A percentile compares a stretch with the other conserved stretches of the same genome.
Evolutionary conservation across 2,797 vertebrate species (phyloP).

Genomic region (Apogon talboti): DNA sequence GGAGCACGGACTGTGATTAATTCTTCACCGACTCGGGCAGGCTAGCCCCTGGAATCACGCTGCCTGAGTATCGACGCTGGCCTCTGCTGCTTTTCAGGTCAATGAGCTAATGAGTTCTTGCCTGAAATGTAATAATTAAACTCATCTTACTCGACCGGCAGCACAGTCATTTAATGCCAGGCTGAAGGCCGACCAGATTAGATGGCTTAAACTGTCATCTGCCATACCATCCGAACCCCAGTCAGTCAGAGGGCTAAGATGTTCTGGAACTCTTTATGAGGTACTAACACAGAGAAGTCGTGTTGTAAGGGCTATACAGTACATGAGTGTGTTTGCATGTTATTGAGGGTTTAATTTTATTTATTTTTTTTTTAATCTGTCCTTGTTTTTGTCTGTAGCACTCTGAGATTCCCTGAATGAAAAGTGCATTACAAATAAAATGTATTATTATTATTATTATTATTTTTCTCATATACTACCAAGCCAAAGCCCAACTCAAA

Average conservation of each 20-base stretch:
- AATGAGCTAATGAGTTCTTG: conserved; percentile 68
- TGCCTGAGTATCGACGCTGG: conserved; percentile 46
- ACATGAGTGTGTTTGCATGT: conserved; percentile 1
- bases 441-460: too few relatives aligned
- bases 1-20: conserved; percentile 50
- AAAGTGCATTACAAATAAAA: too few relatives aligned
- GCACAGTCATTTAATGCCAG: conserved; percentile 41
- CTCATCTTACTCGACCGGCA: conserved; percentile 45
- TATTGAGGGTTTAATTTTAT: not conserved
- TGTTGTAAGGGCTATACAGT: not conserved
- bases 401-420: too few relatives aligned
- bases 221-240: conserved; percentile 1
- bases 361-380: too few relatives aligned
- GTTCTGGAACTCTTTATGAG: conserved; percentile 1
- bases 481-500: too few relatives aligned
- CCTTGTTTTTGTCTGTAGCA: too few relatives aligned
- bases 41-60: conserved; percentile 47
- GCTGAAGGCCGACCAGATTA: conserved; percentile 58
- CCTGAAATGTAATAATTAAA: conserved; percentile 69
- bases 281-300: not conserved
- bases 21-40: conserved; percentile 50
- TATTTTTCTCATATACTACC: too few relatives aligned
- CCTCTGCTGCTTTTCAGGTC: conserved; percentile 59
- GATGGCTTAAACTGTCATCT: conserved; percentile 54
- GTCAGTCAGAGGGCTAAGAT: conserved; percentile 15